A percentile compares a stretch with the other conserved stretches of the same genome.
Evolutionary conservation across 2,113 vertebrate species (phyloP).

Genomic region (Oophaga pumilio): DNA sequence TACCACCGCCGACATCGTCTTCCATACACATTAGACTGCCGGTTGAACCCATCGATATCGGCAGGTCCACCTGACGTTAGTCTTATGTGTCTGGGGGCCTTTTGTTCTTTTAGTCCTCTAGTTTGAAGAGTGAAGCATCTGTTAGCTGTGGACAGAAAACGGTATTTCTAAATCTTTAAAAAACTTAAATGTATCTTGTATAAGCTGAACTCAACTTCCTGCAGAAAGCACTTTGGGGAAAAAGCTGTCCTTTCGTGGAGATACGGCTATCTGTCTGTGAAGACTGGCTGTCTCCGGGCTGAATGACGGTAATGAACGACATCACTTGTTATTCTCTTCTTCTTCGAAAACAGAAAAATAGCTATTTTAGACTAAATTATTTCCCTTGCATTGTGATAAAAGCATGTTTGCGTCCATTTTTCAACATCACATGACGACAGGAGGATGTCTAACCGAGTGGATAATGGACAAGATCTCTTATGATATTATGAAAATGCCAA

Average conservation of each 20-base stretch:
- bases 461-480: slow-evolving; percentile 61
- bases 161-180: neutral
- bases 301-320: slow-evolving; percentile 60
- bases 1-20: too few relatives aligned
- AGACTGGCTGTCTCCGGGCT: slow-evolving; percentile 59
- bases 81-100: too few relatives aligned
- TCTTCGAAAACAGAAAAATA: slow-evolving; percentile 54
- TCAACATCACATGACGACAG: slow-evolving; percentile 27
- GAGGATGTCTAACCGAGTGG: slow-evolving; percentile 36
- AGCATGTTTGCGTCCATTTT: slow-evolving; percentile 10
- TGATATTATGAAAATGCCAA: slow-evolving; percentile 62
- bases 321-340: slow-evolving; percentile 59
- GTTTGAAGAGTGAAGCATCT: neutral
- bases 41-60: too few relatives aligned
- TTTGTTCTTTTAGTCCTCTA: neutral
- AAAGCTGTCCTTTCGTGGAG: slow-evolving; percentile 44
- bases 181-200: neutral
- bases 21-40: too few relatives aligned
- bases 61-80: too few relatives aligned
- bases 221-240: slow-evolving; percentile 49
- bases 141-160: neutral
- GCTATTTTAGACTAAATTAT: neutral
- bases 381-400: slow-evolving; percentile 36
- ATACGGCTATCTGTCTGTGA: slow-evolving; percentile 53
- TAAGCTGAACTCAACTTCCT: slow-evolving; percentile 16